phyloP scores from a whole-genome alignment of 2,888 invertebrate genomes.

The Octonoba sinensis region DNA sequence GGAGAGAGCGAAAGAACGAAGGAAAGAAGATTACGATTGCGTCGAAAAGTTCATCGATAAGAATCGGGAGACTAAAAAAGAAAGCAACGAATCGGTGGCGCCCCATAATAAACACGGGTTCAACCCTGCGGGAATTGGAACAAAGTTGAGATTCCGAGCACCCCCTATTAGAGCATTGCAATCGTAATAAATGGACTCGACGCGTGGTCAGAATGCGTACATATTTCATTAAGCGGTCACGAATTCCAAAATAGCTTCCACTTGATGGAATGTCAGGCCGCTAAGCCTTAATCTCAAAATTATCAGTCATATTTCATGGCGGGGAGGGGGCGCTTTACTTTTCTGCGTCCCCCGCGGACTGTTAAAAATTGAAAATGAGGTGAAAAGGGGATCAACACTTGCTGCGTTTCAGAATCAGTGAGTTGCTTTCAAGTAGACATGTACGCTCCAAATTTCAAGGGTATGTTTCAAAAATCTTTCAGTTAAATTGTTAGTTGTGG shows the following conservation, averaged over 20 bases:
- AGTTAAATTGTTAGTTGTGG: too few species aligned
- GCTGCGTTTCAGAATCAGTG: slow-evolving; percentile 1
- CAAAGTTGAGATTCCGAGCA: too few species aligned
- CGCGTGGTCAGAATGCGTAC: slow-evolving; percentile 57
- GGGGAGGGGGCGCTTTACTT: too few species aligned
- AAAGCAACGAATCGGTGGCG: slow-evolving; percentile 10
- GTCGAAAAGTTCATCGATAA: slow-evolving; percentile 3
- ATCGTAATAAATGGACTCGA: slow-evolving; percentile 42
- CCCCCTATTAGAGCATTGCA: too few species aligned
- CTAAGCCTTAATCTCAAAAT: slow-evolving; percentile 55
- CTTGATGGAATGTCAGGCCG: slow-evolving; percentile 62
- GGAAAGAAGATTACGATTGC: neutral
- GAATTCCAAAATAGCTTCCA: slow-evolving; percentile 44
- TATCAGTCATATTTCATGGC: slow-evolving; percentile 61
- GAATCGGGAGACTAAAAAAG: neutral
- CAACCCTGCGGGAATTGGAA: neutral
- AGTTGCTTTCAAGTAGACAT: too few species aligned
- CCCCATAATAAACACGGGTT: slow-evolving; percentile 18
- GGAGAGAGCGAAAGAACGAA: too few species aligned
- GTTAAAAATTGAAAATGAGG: slow-evolving; percentile 44
- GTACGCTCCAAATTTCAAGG: too few species aligned
- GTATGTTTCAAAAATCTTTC: too few species aligned
- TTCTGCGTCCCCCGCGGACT: slow-evolving; percentile 3
- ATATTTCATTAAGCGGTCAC: slow-evolving; percentile 41
- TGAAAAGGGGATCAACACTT: slow-evolving; percentile 2